These are phyloP conservation scores for Glandiceps talaboti DNA, from an alignment of 53 echinoderm and acorn worm species.

Conservation along the genomic window DNA sequence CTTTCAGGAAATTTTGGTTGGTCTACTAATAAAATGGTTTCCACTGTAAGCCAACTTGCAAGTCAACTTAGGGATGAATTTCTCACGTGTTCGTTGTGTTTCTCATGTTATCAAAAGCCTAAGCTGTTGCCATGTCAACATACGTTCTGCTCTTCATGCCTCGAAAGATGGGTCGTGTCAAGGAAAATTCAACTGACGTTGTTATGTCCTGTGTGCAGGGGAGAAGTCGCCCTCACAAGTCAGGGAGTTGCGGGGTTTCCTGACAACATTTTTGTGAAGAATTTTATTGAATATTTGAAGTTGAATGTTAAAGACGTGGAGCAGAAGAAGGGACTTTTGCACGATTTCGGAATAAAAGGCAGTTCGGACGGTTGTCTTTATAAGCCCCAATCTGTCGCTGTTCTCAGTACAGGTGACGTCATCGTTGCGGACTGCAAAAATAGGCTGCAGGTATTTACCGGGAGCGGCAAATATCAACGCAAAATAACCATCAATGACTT, in stretches of 20 bases:
- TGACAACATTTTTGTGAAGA: conserved; percentile 47
- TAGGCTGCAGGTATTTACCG: conserved; percentile 63
- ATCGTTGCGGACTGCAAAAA: conserved; percentile 73
- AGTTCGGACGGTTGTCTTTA: conserved; percentile 56
- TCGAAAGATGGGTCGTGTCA: conserved; percentile 68
- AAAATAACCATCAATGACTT: conserved; percentile 52
- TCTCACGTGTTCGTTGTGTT: conserved; percentile 69
- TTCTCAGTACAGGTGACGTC: conserved; percentile 40
- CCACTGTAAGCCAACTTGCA: conserved; percentile 39
- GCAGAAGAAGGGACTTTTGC: conserved; percentile 39
- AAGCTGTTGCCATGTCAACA: conserved; percentile 78
- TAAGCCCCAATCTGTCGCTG: conserved; percentile 50
- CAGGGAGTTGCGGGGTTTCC: conserved; percentile 43
- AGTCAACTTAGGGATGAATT: conserved; percentile 51
- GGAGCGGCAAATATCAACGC: conserved; percentile 48
- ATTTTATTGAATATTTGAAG: conserved; percentile 57
- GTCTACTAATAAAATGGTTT: background rate
- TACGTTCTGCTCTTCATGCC: conserved; percentile 69
- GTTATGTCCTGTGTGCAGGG: conserved; percentile 64
- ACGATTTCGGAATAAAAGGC: conserved; percentile 66
- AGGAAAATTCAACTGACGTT: conserved; percentile 38
- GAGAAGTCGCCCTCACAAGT: conserved; percentile 33
- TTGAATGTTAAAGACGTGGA: conserved; percentile 34
- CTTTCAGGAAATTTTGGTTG: too few relatives aligned
- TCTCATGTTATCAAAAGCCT: conserved; percentile 53